Conservation (phyloP, 2,888 invertebrate genomes). For the Zele albiditarsus region DNA sequence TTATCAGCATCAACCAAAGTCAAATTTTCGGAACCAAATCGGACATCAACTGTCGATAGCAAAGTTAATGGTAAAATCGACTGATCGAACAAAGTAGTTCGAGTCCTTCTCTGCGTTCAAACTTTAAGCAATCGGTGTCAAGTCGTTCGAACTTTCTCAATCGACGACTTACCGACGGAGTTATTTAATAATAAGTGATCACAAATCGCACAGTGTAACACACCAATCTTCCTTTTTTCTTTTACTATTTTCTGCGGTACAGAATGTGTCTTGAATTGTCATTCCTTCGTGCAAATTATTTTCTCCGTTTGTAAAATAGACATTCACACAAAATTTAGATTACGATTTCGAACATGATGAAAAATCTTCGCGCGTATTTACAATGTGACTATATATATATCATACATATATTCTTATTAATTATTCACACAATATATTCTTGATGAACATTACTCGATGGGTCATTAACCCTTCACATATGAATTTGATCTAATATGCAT, state of each 20-base stretch:
- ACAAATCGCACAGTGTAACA: not conserved
- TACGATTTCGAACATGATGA: not conserved
- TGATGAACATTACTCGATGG: not conserved
- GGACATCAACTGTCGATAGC: conserved; percentile 16
- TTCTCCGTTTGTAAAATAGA: not conserved
- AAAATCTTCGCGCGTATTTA: not conserved
- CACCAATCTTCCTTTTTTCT: not conserved
- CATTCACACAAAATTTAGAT: not conserved
- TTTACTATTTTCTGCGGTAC: not conserved
- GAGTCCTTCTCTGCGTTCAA: conserved; percentile 21
- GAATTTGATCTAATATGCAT: conserved; percentile 1
- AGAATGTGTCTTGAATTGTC: too few relatives aligned
- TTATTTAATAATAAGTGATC: not conserved
- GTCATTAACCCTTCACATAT: conserved; percentile 8
- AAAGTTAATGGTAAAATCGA: conserved; percentile 43
- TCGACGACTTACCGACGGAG: conserved; percentile 25
- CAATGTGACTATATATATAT: not conserved
- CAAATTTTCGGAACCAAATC: not conserved
- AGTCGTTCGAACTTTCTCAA: not conserved
- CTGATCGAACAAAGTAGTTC: conserved; percentile 31
- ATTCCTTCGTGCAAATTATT: not conserved
- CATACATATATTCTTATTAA: not conserved
- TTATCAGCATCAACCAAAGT: not conserved
- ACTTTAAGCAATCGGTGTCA: conserved; percentile 13
- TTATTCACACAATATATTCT: not conserved